These are phyloP conservation scores for Leptobrachium ailaonicum DNA, from an alignment of 2,113 vertebrate genomes.

Conservation along the genomic window DNA sequence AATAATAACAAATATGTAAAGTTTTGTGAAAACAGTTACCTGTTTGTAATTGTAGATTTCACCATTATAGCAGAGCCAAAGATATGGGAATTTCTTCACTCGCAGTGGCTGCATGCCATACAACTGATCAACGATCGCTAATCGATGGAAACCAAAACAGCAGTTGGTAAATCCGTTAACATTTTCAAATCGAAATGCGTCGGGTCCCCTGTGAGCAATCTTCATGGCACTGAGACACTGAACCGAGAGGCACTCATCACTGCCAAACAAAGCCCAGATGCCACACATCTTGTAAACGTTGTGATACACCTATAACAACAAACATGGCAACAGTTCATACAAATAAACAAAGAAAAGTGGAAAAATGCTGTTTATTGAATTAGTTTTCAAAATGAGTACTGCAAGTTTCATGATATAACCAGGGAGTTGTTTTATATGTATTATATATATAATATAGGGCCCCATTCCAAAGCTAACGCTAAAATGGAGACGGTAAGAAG, in stretches of 20 bases:
- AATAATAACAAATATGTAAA: too few relatives aligned
- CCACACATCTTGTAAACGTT: slow-evolving; percentile 78
- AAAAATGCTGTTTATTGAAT: too few relatives aligned
- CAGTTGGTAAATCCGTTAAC: slow-evolving; percentile 91
- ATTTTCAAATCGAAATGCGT: slow-evolving; percentile 93
- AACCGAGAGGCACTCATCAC: slow-evolving; percentile 84
- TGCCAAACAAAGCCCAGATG: slow-evolving; percentile 95
- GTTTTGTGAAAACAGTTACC: slow-evolving; percentile 59
- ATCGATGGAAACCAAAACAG: slow-evolving; percentile 91
- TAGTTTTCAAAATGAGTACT: too few relatives aligned
- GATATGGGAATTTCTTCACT: slow-evolving; percentile 82
- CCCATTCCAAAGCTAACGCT: too few relatives aligned
- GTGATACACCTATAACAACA: too few relatives aligned
- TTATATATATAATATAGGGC: too few relatives aligned
- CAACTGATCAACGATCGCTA: slow-evolving; percentile 86
- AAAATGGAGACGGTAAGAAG: too few relatives aligned
- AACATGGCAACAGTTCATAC: too few relatives aligned
- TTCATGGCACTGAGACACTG: slow-evolving; percentile 89
- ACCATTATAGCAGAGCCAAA: slow-evolving; percentile 95
- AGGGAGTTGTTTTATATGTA: too few relatives aligned
- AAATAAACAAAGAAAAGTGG: too few relatives aligned
- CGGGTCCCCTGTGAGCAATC: slow-evolving; percentile 89
- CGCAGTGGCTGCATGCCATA: slow-evolving; percentile 95
- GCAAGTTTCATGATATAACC: too few relatives aligned
- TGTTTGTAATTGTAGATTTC: slow-evolving; percentile 90